Base-by-base conservation (phyloP, 2,888 invertebrate genomes). In the Unio pictorum region DNA sequence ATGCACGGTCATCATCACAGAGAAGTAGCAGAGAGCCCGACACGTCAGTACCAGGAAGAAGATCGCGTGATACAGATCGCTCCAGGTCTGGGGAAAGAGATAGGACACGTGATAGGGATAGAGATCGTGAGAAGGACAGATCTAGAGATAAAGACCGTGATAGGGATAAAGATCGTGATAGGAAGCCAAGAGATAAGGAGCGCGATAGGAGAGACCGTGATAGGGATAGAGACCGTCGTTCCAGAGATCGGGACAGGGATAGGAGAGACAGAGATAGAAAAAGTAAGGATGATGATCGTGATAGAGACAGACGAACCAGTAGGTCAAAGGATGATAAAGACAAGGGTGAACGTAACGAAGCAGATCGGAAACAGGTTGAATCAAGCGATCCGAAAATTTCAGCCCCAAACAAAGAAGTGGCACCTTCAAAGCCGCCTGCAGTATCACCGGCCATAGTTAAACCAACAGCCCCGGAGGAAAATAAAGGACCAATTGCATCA, bases 71-170 rank as follows among this genome's bases (percentile, higher is more conserved):
- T 23, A 54, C 63, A 62, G 69, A 70, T 64, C 59, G 70, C 18
- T 56, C 62, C 1, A 61, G 64, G 23, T 56, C 61, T 8, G 18
- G 65, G 26, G 56, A 61, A 28, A 56, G 68, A 23, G 78, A 78
- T 58, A 75, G 73, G 23, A 70, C 75, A 28, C 66, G 74, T 56
- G 77, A 75, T 26, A 64, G 69, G 56, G 81, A 61, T 66, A 28
- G 77, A 81, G 54, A 84, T 85, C 66, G 72, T 11, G 76, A 77
- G 58, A 30, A 67, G 18, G 74, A 72, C 55, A 74, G 71, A 61
- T 70, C 74, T 58, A 66, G 74, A 54, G 76, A 76, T 63, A 80
- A 88, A 45, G 83, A 90, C 54, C 81, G 86, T 61, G 81, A 84
- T 62, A 80, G 85, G 69, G 75, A 74, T 23, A 76, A 73, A 72